Percentiles rank a stretch among this genome's conserved stretches.
phyloP scores from a whole-genome alignment of 1,140 invertebrate genomes.

The Phenacoccus solenopsis region DNA sequence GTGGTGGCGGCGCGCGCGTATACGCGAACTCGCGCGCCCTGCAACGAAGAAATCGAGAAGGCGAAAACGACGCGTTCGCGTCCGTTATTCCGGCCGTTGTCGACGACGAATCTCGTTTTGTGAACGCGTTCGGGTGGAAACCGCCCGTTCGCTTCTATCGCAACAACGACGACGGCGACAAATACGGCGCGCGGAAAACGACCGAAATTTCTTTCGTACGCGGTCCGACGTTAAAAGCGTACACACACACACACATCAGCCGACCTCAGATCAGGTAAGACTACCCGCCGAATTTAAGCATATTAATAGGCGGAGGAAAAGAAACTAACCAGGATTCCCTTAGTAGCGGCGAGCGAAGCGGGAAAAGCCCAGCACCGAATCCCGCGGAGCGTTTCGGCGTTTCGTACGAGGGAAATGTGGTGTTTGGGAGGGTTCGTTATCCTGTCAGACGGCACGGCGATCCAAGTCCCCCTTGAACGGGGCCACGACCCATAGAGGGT shows the following conservation, averaged over 20 bases:
- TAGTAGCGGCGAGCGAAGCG: constrained; percentile 76
- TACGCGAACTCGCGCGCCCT: too few species aligned
- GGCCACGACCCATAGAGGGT: constrained; percentile 54
- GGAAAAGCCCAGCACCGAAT: constrained; percentile 59
- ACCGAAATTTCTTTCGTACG: too few species aligned
- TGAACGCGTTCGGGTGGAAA: too few species aligned
- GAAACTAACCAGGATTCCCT: constrained; percentile 79
- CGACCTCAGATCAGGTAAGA: constrained; percentile 56
- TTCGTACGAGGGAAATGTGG: constrained; percentile 46
- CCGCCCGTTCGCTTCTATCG: too few species aligned
- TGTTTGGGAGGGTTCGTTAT: constrained; percentile 43
- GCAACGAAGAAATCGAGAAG: too few species aligned
- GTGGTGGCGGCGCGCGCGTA: too few species aligned
- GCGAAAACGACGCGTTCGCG: too few species aligned
- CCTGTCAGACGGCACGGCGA: constrained; percentile 61
- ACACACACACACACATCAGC: constrained; percentile 25
- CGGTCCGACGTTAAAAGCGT: too few species aligned
- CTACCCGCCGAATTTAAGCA: constrained; percentile 74
- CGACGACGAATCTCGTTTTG: too few species aligned
- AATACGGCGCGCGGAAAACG: too few species aligned
- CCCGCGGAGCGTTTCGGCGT: constrained; percentile 30
- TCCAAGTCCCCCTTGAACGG: constrained; percentile 56
- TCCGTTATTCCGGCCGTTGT: too few species aligned
- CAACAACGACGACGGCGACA: too few species aligned
- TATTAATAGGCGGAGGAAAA: constrained; percentile 86